Evolutionary conservation across 2,797 vertebrate genomes (phyloP).

Genomic region (Gallinago stenura): DNA sequence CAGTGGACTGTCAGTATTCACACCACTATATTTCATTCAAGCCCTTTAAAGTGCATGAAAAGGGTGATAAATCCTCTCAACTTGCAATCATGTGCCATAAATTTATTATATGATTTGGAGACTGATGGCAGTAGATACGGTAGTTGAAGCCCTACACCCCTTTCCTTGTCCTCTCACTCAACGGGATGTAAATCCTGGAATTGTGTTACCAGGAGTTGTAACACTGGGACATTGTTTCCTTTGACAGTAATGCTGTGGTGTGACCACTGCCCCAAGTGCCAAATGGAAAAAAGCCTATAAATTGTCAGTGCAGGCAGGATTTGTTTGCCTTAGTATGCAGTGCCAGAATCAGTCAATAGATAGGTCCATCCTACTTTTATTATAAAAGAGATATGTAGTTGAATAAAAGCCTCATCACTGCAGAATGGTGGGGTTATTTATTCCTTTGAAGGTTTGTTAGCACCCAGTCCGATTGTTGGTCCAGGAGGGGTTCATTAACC

Average conservation of each 20-base stretch:
- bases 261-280: background rate
- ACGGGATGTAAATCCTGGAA: background rate
- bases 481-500: too few relatives aligned
- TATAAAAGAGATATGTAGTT: fast-evolving
- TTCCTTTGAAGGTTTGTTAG: background rate
- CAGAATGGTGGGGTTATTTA: background rate
- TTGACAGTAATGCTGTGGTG: background rate
- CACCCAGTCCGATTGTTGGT: too few relatives aligned
- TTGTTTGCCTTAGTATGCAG: background rate
- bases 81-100: background rate
- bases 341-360: background rate
- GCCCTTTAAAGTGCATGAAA: background rate
- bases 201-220: background rate
- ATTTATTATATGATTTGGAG: background rate
- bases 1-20: background rate
- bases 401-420: background rate
- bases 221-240: background rate
- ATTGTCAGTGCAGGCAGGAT: background rate
- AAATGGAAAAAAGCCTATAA: background rate
- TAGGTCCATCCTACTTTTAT: background rate
- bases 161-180: background rate
- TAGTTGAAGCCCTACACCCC: background rate
- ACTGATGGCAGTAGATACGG: background rate
- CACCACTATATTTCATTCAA: background rate
- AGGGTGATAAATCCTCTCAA: conserved; percentile 13